These are phyloP conservation scores for Sebastes schlegelii DNA, from an alignment of 2,113 vertebrate genomes.

Conservation along the genomic window DNA sequence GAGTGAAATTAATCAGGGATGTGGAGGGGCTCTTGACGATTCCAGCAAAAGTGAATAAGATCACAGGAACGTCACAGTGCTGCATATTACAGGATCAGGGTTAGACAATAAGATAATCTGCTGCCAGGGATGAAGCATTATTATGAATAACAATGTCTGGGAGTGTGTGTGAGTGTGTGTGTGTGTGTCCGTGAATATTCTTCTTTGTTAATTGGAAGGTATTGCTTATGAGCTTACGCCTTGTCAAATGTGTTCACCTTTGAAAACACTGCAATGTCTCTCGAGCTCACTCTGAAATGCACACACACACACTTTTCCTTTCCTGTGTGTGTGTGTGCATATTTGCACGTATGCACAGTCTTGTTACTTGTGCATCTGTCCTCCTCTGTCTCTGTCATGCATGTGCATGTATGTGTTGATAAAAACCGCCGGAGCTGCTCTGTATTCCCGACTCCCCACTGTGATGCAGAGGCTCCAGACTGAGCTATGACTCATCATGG, in stretches of 20 bases:
- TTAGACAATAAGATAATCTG: conserved; percentile 67
- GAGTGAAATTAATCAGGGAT: conserved; percentile 70
- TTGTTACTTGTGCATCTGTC: conserved; percentile 6
- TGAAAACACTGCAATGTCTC: conserved; percentile 8
- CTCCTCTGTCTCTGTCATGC: not conserved
- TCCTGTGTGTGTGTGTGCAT: not conserved
- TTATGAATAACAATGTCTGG: conserved; percentile 49
- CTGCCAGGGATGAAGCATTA: conserved; percentile 45
- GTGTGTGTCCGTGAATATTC: conserved; percentile 30
- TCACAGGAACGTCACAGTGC: conserved; percentile 62
- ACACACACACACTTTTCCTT: not conserved
- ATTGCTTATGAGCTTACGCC: conserved; percentile 12
- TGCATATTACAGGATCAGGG: conserved; percentile 65
- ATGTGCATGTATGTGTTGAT: conserved; percentile 14
- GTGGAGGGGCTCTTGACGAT: conserved; percentile 55
- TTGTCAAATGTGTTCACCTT: conserved; percentile 31
- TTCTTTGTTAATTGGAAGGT: conserved; percentile 39
- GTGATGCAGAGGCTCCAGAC: conserved; percentile 66
- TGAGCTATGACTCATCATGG: conserved; percentile 79
- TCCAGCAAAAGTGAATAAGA: conserved; percentile 60
- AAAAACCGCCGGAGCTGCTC: conserved; percentile 50
- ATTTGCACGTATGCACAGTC: conserved; percentile 9
- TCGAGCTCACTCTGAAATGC: not conserved
- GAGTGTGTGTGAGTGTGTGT: conserved; percentile 20
- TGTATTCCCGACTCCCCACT: conserved; percentile 65